phyloP scores from a whole-genome alignment of 2,113 vertebrate genomes.

The Amia ocellicauda region DNA sequence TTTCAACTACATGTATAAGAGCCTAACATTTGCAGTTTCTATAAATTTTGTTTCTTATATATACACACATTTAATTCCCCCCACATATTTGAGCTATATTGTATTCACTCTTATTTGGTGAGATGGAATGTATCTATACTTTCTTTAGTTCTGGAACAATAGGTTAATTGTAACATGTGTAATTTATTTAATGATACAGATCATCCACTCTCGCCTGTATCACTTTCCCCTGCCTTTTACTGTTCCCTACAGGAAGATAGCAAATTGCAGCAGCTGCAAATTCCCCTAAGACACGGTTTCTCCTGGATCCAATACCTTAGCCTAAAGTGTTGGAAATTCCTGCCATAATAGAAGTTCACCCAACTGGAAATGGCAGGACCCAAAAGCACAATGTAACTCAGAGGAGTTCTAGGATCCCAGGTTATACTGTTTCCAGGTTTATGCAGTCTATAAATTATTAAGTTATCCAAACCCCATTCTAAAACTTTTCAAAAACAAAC shows the following conservation, averaged over 20 bases:
- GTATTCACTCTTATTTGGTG: no score
- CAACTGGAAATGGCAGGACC: not conserved
- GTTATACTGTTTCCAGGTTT: not conserved
- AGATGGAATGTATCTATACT: no score
- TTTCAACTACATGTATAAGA: no score
- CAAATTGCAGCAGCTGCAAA: slow-evolving; percentile 3
- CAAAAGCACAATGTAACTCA: not conserved
- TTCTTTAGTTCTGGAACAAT: no score
- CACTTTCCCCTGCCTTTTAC: not conserved
- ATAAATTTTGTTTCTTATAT: no score
- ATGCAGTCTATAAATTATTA: not conserved
- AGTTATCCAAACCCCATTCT: not conserved
- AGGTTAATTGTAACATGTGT: no score
- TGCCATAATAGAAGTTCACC: not conserved
- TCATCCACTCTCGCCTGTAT: not conserved
- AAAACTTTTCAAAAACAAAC: no score
- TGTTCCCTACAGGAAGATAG: not conserved
- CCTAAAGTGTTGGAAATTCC: not conserved
- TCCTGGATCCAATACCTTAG: not conserved
- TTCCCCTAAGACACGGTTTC: not conserved
- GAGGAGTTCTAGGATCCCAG: not conserved
- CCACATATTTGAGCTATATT: no score
- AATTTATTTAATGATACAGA: no score
- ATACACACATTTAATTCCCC: no score
- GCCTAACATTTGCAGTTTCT: no score